Conservation (phyloP, 2,888 invertebrate species). For the Conistra vaccinii region DNA sequence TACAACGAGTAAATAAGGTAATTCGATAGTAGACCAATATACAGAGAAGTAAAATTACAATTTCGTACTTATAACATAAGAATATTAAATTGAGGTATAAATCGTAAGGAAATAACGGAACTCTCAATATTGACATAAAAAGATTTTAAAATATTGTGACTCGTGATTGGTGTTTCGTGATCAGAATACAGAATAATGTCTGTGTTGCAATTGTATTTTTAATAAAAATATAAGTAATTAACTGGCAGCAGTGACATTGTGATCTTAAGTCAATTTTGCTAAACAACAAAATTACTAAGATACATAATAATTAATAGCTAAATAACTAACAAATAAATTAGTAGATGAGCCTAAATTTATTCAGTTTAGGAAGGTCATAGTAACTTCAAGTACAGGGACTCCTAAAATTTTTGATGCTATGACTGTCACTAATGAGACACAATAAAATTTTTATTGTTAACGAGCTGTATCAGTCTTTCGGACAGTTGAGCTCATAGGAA, state of each 20-base stretch:
- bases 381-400: background rate
- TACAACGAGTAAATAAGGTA: slow-evolving; percentile 62
- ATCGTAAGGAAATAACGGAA: slow-evolving; percentile 3
- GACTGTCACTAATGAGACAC: no score
- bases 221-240: slow-evolving; percentile 39
- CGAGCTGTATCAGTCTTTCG: no score
- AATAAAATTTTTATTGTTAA: no score
- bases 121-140: background rate
- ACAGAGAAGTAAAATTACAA: slow-evolving; percentile 9
- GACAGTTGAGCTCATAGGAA: no score
- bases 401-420: no score
- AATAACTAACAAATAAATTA: slow-evolving; percentile 65
- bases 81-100: slow-evolving; percentile 45
- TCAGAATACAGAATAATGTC: slow-evolving; percentile 19
- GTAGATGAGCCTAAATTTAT: slow-evolving; percentile 49
- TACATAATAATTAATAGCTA: slow-evolving; percentile 68
- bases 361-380: slow-evolving; percentile 53
- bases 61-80: slow-evolving; percentile 10
- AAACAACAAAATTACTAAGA: slow-evolving; percentile 89
- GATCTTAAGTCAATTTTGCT: slow-evolving; percentile 90
- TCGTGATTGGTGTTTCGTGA: slow-evolving; percentile 20
- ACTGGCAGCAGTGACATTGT: slow-evolving; percentile 66
- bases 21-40: slow-evolving; percentile 49
- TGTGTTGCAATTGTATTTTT: slow-evolving; percentile 2
- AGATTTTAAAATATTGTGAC: slow-evolving; percentile 10